Evolutionary conservation across 2,113 vertebrate species (phyloP), one percentile per base, ranked within the genome.

Genomic region (Zeus faber): DNA sequence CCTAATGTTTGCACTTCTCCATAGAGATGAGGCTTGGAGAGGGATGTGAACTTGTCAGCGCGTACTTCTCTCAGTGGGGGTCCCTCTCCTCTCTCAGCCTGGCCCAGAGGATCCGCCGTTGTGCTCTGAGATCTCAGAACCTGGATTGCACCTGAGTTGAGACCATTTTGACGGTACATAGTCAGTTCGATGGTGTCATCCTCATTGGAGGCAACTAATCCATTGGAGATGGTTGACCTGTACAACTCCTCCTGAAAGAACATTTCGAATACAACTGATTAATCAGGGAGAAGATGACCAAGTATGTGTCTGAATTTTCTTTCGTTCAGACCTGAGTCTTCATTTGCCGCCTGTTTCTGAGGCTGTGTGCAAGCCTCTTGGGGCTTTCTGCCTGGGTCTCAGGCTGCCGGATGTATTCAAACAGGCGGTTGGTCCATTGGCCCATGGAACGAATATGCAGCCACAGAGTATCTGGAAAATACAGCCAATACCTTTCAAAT

Each of bases 391-490:
- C 1, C 7, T 20, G 40, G 0, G 0, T 51, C 0, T 87, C 66
- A 0, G 65, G 75, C 9, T 72, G 75, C 51, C 85, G 84, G 83
- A 95, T 94, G 62, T 87, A 91, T n/a, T 95, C 91, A 0, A 89
- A 91, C 16, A 98, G 83, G 0, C 87, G 86, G 77, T 79, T 93
- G 45, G 93, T 95, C 94, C 94, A 96, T 53, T 96, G 94, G 26
- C 94, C 94, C 85, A 90, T 84, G 0, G 93, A 92, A 26, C 91
- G 86, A 49, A 97, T 70, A 41, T 95, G 94, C 5, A 97, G 88
- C 93, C 93, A 95, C 35, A 98, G 56, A 3, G 84, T 86, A 1
- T 90, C 95, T 98, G 81, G 0, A 57, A 16, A 40, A 9, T 16
- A 40, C n/a, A n/a, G n/a, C n/a, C n/a, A n/a, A n/a, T n/a, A n/a